A percentile compares a stretch with the other conserved stretches of the same genome.
Evolutionary conservation across 2,113 vertebrate genomes (phyloP).

Genomic region (Neolamprologus sp.): DNA sequence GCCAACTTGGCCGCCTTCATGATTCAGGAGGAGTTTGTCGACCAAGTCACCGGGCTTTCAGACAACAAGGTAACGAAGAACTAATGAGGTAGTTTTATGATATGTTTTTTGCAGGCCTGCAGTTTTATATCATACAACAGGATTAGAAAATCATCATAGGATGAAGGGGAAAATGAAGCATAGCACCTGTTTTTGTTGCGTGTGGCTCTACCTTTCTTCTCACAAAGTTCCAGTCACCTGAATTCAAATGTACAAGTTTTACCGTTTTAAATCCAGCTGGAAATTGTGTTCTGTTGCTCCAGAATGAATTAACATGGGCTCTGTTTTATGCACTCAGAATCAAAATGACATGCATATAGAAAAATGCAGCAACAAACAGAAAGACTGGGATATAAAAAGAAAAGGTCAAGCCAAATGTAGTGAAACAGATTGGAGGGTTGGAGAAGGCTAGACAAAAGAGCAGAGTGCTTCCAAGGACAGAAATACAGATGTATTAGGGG

Average conservation of each 20-base stretch:
- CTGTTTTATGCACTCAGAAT: not conserved
- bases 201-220: not conserved
- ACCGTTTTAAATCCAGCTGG: not conserved
- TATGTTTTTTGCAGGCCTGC: not conserved
- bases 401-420: conserved; percentile 12
- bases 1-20: conserved; percentile 99
- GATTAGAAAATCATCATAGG: not conserved
- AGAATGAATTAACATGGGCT: not conserved
- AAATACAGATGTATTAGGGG: not conserved
- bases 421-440: not conserved
- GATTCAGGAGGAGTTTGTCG: conserved; percentile 99
- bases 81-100: not conserved
- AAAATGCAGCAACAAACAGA: not conserved
- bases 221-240: not conserved
- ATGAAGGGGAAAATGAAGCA: not conserved
- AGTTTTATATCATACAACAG: not conserved
- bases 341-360: not conserved
- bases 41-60: conserved; percentile 96
- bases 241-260: not conserved
- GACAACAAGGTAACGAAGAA: conserved; percentile 87
- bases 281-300: not conserved
- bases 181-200: not conserved
- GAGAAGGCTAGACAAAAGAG: not conserved
- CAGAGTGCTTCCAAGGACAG: not conserved
- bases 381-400: not conserved